Percentiles rank a stretch among this genome's conserved stretches.
phyloP scores from a whole-genome alignment of 2,888 invertebrate species.

The Agyllia agylla region DNA sequence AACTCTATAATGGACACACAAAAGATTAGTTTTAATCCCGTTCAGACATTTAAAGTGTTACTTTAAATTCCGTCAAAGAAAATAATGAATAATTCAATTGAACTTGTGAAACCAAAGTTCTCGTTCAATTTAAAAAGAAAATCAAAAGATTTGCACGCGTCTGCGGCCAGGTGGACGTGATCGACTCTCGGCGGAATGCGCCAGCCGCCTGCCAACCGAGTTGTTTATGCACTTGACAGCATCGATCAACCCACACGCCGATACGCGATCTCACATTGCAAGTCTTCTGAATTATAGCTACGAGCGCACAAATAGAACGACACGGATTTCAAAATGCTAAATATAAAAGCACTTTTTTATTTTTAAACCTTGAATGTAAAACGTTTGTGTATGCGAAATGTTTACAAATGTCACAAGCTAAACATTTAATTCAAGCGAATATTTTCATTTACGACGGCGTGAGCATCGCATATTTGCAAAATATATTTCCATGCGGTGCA shows the following conservation, averaged over 20 bases:
- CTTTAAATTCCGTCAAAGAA: neutral
- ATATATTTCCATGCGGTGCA: slow-evolving; percentile 64
- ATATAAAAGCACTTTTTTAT: slow-evolving; percentile 35
- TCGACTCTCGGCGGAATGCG: slow-evolving; percentile 81
- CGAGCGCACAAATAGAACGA: slow-evolving; percentile 34
- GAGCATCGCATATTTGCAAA: slow-evolving; percentile 40
- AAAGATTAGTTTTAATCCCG: no score
- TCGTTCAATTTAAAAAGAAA: slow-evolving; percentile 31
- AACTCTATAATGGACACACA: neutral
- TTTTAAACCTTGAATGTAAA: slow-evolving; percentile 34
- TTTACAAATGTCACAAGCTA: slow-evolving; percentile 20
- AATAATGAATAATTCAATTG: neutral
- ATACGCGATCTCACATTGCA: slow-evolving; percentile 82
- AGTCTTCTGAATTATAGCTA: slow-evolving; percentile 76
- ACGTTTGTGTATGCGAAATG: neutral
- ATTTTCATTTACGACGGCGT: slow-evolving; percentile 37
- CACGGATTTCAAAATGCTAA: slow-evolving; percentile 29
- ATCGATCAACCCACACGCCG: slow-evolving; percentile 81
- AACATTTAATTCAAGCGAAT: slow-evolving; percentile 30
- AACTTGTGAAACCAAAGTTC: neutral
- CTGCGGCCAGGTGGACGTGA: slow-evolving; percentile 86
- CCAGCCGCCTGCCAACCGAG: slow-evolving; percentile 82
- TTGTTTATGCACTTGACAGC: slow-evolving; percentile 82
- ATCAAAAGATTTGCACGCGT: slow-evolving; percentile 79
- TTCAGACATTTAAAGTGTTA: neutral